A percentile compares a stretch with the other conserved stretches of the same genome.
phyloP scores from a whole-genome alignment of 2,797 vertebrate species.

The Decapterus maruadsi region DNA sequence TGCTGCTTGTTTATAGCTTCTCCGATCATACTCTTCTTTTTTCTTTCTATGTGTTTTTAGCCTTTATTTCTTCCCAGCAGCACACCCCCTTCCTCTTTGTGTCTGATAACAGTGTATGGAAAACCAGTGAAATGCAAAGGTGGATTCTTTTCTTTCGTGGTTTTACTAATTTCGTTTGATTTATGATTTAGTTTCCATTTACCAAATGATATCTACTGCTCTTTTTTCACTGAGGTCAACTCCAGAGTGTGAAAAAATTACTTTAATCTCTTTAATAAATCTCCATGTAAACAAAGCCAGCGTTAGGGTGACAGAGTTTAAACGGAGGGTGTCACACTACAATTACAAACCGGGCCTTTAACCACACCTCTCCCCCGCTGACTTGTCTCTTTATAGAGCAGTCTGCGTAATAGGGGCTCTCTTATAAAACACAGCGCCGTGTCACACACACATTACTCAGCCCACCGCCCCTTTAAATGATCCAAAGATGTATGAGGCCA shows the following conservation, averaged over 20 bases:
- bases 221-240: neutral
- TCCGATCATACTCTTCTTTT: neutral
- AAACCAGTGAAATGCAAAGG: conserved; percentile 1
- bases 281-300: conserved; percentile 58
- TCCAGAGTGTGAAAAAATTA: neutral
- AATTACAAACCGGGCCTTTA: conserved; percentile 67
- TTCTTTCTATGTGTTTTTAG: neutral
- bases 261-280: conserved; percentile 39
- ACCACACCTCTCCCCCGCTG: conserved; percentile 66
- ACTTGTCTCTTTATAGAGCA: conserved; percentile 76
- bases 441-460: conserved; percentile 81
- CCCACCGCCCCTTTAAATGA: conserved; percentile 83
- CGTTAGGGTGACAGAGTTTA: conserved; percentile 45
- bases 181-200: neutral
- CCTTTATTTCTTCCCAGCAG: neutral
- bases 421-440: conserved; percentile 81
- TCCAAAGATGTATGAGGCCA: conserved; percentile 81
- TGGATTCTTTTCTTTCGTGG: neutral
- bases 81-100: neutral
- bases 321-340: conserved; percentile 56
- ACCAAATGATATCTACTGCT: neutral
- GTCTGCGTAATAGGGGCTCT: conserved; percentile 73
- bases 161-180: neutral
- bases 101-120: neutral
- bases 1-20: neutral